These are phyloP conservation scores for Xenops minutus DNA, from an alignment of 2,797 vertebrate genomes.

Conservation along the genomic window DNA sequence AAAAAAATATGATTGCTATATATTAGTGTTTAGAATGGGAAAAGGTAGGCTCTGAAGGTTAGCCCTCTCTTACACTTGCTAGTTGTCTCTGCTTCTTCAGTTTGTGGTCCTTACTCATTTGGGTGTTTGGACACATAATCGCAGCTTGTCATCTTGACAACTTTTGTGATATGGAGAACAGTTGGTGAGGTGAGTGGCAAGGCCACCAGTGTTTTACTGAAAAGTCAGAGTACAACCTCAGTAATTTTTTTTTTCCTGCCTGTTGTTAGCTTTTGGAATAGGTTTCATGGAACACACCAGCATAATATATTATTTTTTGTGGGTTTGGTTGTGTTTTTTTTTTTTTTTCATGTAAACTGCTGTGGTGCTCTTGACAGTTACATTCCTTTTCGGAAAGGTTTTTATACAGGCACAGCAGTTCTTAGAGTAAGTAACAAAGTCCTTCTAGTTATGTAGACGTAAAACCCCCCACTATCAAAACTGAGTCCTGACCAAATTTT, in stretches of 20 bases:
- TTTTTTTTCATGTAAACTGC: background rate
- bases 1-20: background rate
- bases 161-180: background rate
- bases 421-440: background rate
- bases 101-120: background rate
- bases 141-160: background rate
- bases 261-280: background rate
- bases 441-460: background rate
- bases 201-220: background rate
- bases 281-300: background rate
- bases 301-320: background rate
- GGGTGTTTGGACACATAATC: background rate
- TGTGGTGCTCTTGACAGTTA: background rate
- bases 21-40: background rate
- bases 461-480: background rate
- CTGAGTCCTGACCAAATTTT: background rate
- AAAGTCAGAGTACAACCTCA: background rate
- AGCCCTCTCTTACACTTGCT: background rate
- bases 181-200: background rate
- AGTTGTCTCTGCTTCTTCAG: background rate
- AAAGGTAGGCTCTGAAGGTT: background rate
- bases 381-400: background rate
- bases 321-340: background rate
- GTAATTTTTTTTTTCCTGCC: background rate
- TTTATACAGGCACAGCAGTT: background rate